Evolutionary conservation across 1,140 invertebrate genomes (phyloP).

Genomic region (Drosophila azteca): DNA sequence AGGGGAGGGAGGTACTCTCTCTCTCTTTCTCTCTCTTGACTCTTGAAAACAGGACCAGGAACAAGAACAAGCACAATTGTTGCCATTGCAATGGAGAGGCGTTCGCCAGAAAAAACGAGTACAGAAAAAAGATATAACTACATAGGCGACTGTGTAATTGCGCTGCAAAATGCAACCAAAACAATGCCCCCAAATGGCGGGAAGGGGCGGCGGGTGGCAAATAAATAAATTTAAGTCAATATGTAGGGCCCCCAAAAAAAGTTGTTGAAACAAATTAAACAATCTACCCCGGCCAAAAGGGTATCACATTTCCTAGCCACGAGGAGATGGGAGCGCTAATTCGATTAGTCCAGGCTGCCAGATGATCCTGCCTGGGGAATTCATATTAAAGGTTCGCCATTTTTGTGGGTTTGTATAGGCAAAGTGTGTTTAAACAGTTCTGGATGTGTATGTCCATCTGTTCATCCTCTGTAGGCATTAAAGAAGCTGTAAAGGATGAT

Average conservation of each 20-base stretch:
- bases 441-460: no score
- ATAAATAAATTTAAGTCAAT: constrained; percentile 50
- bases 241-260: constrained; percentile 21
- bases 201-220: background rate
- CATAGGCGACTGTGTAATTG: constrained; percentile 60
- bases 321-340: background rate
- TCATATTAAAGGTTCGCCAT: no score
- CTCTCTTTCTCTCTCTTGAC: no score
- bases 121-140: constrained; percentile 34
- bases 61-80: constrained; percentile 33
- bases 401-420: no score
- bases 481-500: no score
- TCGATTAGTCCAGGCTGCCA: no score
- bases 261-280: constrained; percentile 20
- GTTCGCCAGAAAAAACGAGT: constrained; percentile 30
- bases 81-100: constrained; percentile 55
- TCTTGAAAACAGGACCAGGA: constrained; percentile 5
- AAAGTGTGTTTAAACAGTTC: no score
- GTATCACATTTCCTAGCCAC: constrained; percentile 1
- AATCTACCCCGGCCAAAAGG: constrained; percentile 1
- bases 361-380: no score
- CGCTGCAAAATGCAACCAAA: constrained; percentile 21
- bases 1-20: constrained; percentile 19
- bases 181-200: constrained; percentile 4
- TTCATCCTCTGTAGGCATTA: no score